phyloP scores from a whole-genome alignment of 2,888 invertebrate species.

The Rosalia funebris region DNA sequence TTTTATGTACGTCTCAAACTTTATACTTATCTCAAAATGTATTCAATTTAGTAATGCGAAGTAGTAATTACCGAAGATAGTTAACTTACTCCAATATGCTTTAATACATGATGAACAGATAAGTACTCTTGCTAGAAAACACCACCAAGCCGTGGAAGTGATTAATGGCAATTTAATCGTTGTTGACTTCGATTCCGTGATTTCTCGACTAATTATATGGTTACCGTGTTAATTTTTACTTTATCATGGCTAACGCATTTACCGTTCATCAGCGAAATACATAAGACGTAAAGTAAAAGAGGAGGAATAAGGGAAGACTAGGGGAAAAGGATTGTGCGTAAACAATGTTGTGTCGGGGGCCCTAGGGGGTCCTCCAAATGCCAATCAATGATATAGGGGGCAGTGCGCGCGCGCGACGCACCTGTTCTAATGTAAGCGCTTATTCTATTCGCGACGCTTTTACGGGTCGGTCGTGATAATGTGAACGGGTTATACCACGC shows the following conservation, averaged over 20 bases:
- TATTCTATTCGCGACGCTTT: constrained; percentile 45
- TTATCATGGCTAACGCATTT: too few relatives aligned
- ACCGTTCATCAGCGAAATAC: constrained; percentile 7
- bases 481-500: constrained; percentile 32
- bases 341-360: constrained; percentile 49
- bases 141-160: too few relatives aligned
- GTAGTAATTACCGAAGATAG: too few relatives aligned
- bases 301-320: constrained; percentile 12
- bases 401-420: constrained; percentile 59
- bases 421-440: constrained; percentile 52
- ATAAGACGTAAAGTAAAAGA: constrained; percentile 9
- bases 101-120: too few relatives aligned
- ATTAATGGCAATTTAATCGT: not conserved
- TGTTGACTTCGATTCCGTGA: not conserved
- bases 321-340: constrained; percentile 48
- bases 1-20: too few relatives aligned
- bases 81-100: too few relatives aligned
- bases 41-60: too few relatives aligned
- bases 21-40: too few relatives aligned
- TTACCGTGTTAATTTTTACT: not conserved
- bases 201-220: not conserved
- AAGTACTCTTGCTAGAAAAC: too few relatives aligned
- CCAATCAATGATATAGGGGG: constrained; percentile 59
- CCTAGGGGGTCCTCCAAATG: constrained; percentile 51
- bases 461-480: constrained; percentile 38